Percentiles rank a stretch among this genome's conserved stretches.
Evolutionary conservation across 2,888 invertebrate genomes (phyloP).

Genomic region (Maniola hyperantus): DNA sequence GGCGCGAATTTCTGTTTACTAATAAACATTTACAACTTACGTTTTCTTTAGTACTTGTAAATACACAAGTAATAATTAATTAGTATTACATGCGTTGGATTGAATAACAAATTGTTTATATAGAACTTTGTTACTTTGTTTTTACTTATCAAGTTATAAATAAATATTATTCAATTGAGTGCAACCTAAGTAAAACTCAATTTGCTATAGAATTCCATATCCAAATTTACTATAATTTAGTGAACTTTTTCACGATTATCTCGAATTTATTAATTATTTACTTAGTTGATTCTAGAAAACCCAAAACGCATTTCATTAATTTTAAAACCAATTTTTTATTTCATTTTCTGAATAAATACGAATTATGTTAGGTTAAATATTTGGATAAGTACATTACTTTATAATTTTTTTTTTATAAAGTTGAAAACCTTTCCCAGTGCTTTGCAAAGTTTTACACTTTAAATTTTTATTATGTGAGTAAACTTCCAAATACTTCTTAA

Average conservation of each 20-base stretch:
- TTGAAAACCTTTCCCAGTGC: neutral
- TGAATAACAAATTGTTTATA: slow-evolving; percentile 26
- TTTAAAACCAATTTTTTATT: neutral
- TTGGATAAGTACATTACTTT: neutral
- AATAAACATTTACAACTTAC: slow-evolving; percentile 40
- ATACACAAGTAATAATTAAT: slow-evolving; percentile 25
- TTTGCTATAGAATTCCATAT: neutral
- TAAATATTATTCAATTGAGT: neutral
- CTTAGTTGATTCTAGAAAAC: too few species aligned
- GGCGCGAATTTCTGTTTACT: slow-evolving; percentile 77
- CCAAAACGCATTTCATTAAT: too few species aligned
- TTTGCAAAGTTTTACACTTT: neutral
- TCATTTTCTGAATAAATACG: neutral
- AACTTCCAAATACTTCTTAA: neutral
- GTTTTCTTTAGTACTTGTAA: slow-evolving; percentile 41
- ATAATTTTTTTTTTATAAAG: too few species aligned
- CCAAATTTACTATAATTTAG: neutral
- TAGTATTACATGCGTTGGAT: slow-evolving; percentile 24
- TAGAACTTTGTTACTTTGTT: slow-evolving; percentile 4
- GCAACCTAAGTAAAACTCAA: neutral
- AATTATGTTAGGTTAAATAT: neutral
- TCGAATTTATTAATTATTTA: neutral
- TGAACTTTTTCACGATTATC: neutral
- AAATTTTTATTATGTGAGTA: neutral
- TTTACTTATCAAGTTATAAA: neutral